A percentile compares a stretch with the other conserved stretches of the same genome.
These are phyloP conservation scores for Crocallis elinguaria DNA, from an alignment of 2,888 invertebrate species.

Conservation along the genomic window DNA sequence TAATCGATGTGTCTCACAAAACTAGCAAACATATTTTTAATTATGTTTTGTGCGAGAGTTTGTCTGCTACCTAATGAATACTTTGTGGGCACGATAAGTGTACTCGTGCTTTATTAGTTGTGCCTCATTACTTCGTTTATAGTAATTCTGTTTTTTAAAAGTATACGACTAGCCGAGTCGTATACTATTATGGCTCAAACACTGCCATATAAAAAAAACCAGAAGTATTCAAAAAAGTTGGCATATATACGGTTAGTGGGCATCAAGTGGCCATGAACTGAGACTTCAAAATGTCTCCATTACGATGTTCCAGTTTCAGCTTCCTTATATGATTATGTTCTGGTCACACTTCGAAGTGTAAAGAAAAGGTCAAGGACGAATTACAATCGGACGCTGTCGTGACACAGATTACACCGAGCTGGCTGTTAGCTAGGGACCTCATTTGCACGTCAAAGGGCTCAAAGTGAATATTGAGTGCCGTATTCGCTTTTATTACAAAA, in stretches of 20 bases:
- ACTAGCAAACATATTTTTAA: not conserved
- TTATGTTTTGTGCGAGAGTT: not conserved
- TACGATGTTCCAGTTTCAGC: not conserved
- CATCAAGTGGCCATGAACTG: too few relatives aligned
- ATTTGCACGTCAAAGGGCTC: conserved; percentile 17
- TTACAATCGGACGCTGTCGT: not conserved
- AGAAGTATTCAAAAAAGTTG: too few relatives aligned
- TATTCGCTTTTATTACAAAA: conserved; percentile 10
- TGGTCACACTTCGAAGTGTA: not conserved
- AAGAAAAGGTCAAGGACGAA: not conserved
- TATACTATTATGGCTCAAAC: too few relatives aligned
- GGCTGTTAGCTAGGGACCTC: not conserved
- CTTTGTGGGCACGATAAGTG: too few relatives aligned
- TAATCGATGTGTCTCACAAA: conserved; percentile 1
- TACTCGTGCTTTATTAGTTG: too few relatives aligned
- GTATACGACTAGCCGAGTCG: too few relatives aligned
- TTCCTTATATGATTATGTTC: not conserved
- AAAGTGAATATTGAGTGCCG: conserved; percentile 14
- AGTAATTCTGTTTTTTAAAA: too few relatives aligned
- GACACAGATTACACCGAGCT: conserved; percentile 2
- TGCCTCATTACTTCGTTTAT: not conserved
- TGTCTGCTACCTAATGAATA: not conserved
- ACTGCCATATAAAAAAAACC: too few relatives aligned
- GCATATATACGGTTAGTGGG: too few relatives aligned
- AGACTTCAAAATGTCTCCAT: not conserved